Base-by-base conservation (phyloP, 2,888 invertebrate species). In the Subacronicta megacephala region DNA sequence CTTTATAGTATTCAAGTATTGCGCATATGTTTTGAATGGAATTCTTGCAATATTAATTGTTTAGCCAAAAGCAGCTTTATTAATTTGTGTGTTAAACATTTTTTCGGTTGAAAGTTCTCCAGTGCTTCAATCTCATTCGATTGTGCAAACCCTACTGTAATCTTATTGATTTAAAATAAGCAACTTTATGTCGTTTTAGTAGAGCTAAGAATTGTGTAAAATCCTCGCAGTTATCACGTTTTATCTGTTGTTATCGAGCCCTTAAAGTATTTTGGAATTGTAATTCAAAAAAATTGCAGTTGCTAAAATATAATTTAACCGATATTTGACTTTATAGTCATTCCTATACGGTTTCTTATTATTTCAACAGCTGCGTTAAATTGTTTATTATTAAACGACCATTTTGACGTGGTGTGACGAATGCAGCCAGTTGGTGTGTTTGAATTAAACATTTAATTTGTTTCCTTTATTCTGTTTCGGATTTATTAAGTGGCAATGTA, bases 391-490 rank as follows among this genome's bases (percentile, higher is more conserved):
- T 67, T 49, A 72, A 64, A 65, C 72, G 51, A 63, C 55, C 55
- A 51, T 71, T 64, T 82, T 75, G 81, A 78, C 77, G 78, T 65
- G 75, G 85, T 83, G 88, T 87, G 84, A 81, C 90, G 84, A 90
- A 90, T 86, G 56, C 57, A 80, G 77, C 82, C 92, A 90, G 91
- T 92, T 92, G 91, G 89, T 85, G 74, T 83, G 72, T 85, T 87
- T 89, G 90, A 90, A 93, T 92, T 88, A 90, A 89, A 91, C 89
- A 89, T 92, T 92, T 91, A 92, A 93, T 93, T 92, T 90, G 91
- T 90, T 91, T 92, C 81, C 84, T 85, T 89, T 90, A 83, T 90
- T 83, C 81, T 62, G 63, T 77, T 79, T 59, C 74, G 84, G 83
- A 86, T 89, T 83, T 82, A 87, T 88, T 83, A 82, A 74, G 80